Evolutionary conservation across 2,888 invertebrate genomes (phyloP), one percentile per base, ranked within the genome.

Genomic region (Microplitis deprimator): DNA sequence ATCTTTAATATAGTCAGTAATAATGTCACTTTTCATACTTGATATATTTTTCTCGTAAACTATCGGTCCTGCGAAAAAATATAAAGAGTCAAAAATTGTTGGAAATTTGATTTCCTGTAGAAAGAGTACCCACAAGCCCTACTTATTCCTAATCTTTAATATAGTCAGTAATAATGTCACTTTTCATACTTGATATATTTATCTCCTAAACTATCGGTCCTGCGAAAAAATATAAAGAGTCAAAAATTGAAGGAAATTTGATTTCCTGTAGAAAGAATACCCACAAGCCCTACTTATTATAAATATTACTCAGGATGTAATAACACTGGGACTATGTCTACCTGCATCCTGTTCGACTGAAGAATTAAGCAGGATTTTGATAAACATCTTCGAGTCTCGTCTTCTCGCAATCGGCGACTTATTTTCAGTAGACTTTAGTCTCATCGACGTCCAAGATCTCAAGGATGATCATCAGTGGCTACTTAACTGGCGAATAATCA

Each of bases 261-360:
- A 29, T 29, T 29, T 29, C 29, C 29, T 29, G 4, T 29, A 4
- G 29, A 29, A 29, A 29, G 29, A 29, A 3, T 29, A 29, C 29
- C 29, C 29, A 29, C 29, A 29, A 29, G 3, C 29, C 29, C 29
- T 0, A 29, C 29, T 64, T 16, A 50, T 62, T 72, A 4, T 16
- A 62, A 40, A 40, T 77, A 61, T 61, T 67, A 84, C 88, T 40
- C 81, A 91, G 91, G 90, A 91, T 82, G 85, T 91, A 10, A 89
- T 92, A 5, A 91, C 91, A 70, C 85, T 92, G n/a, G 92, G 92
- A 0, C 85, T 92, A 3, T 92, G 92, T 77, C 82, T 92, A 70
- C 92, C 92, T 1, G 88, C 88, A 1, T 87, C 91, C 0, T 92
- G 92, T 79, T 83, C 86, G 0, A 87, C 87, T 0, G 68, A 77